A percentile compares a stretch with the other conserved stretches of the same genome.
Evolutionary conservation across 2,888 invertebrate genomes (phyloP).

Genomic region (Tuta absoluta): DNA sequence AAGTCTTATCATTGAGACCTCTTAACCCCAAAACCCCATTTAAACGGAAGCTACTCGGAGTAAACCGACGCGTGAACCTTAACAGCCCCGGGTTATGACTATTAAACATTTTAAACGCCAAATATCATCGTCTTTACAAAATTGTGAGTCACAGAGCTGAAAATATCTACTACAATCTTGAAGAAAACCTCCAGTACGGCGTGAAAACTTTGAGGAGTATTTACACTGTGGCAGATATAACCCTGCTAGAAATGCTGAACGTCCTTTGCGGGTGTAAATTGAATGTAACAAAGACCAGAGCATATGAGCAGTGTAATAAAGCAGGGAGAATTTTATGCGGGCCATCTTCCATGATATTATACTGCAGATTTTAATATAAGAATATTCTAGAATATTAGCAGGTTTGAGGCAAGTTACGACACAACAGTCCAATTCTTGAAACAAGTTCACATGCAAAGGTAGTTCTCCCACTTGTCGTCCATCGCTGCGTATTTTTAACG

Average conservation of each 20-base stretch:
- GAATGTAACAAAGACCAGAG: constrained; percentile 44
- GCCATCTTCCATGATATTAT: constrained; percentile 36
- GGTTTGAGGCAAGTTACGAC: constrained; percentile 10
- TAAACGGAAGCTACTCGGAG: constrained; percentile 27
- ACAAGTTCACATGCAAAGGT: too few relatives aligned
- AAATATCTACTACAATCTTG: constrained; percentile 9
- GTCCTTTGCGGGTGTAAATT: constrained; percentile 44
- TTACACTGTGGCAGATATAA: constrained; percentile 38
- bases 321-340: constrained; percentile 41
- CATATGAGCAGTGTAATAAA: constrained; percentile 45
- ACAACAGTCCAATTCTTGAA: too few relatives aligned
- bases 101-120: constrained; percentile 52
- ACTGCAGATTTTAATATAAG: constrained; percentile 34
- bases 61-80: constrained; percentile 34
- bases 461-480: too few relatives aligned
- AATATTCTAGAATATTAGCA: constrained; percentile 31
- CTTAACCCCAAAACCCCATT: constrained; percentile 12
- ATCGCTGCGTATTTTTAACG: too few relatives aligned
- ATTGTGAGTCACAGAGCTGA: constrained; percentile 42
- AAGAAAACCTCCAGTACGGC: background rate
- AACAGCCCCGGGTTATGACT: constrained; percentile 38
- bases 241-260: constrained; percentile 31
- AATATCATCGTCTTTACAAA: constrained; percentile 39
- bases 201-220: background rate
- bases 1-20: background rate